These are phyloP conservation scores for Axis porcinus DNA, from an alignment of 2,113 vertebrate genomes.

Conservation along the genomic window DNA sequence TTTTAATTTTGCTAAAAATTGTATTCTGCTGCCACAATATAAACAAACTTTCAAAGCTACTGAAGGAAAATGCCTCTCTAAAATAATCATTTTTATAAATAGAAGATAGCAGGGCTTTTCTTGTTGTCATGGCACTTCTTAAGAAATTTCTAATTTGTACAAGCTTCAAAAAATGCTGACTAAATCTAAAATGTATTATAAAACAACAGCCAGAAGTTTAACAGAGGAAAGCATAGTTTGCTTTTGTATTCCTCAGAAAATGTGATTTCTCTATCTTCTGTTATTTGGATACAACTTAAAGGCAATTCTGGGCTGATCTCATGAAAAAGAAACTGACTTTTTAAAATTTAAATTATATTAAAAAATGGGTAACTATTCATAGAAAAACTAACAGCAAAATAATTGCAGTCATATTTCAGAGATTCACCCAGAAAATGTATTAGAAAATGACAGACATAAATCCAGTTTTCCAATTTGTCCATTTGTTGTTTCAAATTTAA, in stretches of 20 bases:
- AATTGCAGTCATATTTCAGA: neutral
- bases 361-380: neutral
- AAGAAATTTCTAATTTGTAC: conserved; percentile 24
- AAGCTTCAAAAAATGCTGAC: conserved; percentile 33
- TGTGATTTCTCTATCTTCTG: neutral
- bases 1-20: neutral
- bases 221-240: neutral
- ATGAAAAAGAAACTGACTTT: neutral
- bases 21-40: neutral
- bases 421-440: neutral
- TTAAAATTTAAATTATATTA: neutral
- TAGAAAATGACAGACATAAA: neutral
- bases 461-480: neutral
- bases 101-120: neutral
- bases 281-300: neutral
- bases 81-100: neutral
- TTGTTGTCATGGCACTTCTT: conserved; percentile 16
- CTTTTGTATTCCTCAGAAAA: neutral
- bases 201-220: neutral
- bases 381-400: neutral
- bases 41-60: neutral
- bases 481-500: neutral
- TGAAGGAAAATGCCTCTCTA: neutral
- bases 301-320: neutral
- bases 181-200: neutral